Evolutionary conservation across 2,797 vertebrate genomes (phyloP).

Genomic region (Schizopygopsis pylzovi): DNA sequence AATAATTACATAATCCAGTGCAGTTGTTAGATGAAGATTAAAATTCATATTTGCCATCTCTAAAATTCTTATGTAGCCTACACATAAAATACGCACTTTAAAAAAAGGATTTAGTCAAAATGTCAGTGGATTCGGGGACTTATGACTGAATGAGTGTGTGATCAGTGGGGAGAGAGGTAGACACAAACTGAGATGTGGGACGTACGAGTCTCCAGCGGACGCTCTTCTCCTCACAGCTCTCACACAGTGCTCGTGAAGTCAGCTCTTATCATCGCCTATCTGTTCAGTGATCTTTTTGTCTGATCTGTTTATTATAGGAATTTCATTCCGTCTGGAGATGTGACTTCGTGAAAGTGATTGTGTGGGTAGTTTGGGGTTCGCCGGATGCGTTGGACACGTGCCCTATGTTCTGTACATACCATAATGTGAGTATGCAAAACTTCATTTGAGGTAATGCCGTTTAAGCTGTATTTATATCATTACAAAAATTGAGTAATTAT

Average conservation of each 20-base stretch:
- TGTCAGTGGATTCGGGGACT: neutral
- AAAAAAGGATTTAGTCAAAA: neutral
- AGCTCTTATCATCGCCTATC: neutral
- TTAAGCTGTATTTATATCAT: neutral
- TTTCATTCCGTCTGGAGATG: neutral
- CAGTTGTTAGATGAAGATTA: neutral
- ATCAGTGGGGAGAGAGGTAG: slow-evolving; percentile 18
- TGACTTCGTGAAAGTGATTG: slow-evolving; percentile 3
- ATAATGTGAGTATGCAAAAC: slow-evolving; percentile 38
- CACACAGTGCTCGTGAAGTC: slow-evolving; percentile 7
- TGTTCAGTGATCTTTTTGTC: neutral
- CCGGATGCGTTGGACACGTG: slow-evolving; percentile 30
- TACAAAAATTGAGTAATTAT: neutral
- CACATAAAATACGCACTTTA: neutral
- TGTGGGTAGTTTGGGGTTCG: neutral
- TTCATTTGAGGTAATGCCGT: neutral
- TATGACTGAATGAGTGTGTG: slow-evolving; percentile 3
- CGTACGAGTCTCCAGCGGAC: slow-evolving; percentile 18
- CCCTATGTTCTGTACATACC: slow-evolving; percentile 36
- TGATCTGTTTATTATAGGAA: neutral
- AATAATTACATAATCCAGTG: neutral
- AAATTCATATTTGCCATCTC: neutral
- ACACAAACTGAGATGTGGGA: slow-evolving; percentile 23
- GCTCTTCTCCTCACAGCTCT: slow-evolving; percentile 11
- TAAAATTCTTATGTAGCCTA: neutral